Conservation (phyloP, 2,888 invertebrate genomes). For the Ditylenchus weischeri region DNA sequence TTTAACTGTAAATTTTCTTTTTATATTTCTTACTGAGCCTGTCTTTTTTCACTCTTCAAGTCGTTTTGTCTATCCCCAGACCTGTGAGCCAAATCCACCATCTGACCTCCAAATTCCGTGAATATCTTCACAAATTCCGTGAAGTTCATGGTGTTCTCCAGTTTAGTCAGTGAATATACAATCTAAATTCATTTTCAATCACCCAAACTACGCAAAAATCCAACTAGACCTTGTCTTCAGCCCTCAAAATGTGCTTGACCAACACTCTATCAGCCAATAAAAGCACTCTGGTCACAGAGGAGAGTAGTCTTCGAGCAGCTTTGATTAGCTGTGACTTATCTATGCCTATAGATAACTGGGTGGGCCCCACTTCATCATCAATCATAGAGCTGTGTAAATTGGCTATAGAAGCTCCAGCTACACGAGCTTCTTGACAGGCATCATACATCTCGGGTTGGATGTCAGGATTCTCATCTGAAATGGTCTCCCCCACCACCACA, state of each 20-base stretch:
- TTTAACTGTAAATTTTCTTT: constrained; percentile 43
- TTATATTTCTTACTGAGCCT: constrained; percentile 75
- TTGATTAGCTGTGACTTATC: constrained; percentile 69
- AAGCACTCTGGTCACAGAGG: constrained; percentile 88
- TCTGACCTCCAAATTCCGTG: constrained; percentile 94
- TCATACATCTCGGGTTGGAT: constrained; percentile 96
- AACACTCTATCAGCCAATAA: constrained; percentile 94
- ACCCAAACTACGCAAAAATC: background rate
- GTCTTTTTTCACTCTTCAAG: constrained; percentile 77
- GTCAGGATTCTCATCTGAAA: constrained; percentile 95
- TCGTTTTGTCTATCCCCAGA: constrained; percentile 68
- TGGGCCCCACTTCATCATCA: constrained; percentile 21
- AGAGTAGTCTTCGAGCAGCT: constrained; percentile 85
- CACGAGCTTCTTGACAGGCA: constrained; percentile 91
- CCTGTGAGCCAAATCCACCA: constrained; percentile 94
- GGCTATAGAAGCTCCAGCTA: constrained; percentile 68
- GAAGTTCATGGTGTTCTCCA: constrained; percentile 64
- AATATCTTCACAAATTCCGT: constrained; percentile 98
- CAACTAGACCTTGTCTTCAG: constrained; percentile 81
- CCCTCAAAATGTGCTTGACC: constrained; percentile 84
- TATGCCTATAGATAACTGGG: constrained; percentile 25
- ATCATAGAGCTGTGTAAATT: constrained; percentile 40
- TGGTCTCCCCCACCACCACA: constrained; percentile 95
- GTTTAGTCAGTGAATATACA: constrained; percentile 60
- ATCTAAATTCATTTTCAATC: constrained; percentile 55